A percentile compares a stretch with the other conserved stretches of the same genome.
These are phyloP conservation scores for Eilema sororculum DNA, from an alignment of 2,888 invertebrate genomes.

Conservation along the genomic window DNA sequence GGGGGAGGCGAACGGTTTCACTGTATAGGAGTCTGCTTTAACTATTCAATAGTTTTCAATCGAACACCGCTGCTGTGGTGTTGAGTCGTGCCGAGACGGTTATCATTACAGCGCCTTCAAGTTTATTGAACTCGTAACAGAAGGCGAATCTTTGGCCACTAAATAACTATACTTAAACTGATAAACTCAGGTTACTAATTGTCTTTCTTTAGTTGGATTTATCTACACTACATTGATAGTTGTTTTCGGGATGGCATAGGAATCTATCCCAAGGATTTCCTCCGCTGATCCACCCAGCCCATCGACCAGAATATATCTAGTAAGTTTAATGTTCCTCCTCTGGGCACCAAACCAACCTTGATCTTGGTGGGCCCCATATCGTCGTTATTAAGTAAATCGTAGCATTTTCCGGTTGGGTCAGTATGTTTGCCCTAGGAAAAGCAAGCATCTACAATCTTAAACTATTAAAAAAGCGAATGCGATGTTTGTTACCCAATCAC, in stretches of 20 bases:
- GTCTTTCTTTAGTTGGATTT: too few relatives aligned
- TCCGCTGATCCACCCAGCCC: too few relatives aligned
- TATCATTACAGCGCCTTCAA: slow-evolving; percentile 11
- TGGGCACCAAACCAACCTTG: too few relatives aligned
- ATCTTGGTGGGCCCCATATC: too few relatives aligned
- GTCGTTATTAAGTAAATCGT: too few relatives aligned
- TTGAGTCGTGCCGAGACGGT: slow-evolving; percentile 13
- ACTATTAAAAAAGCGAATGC: background rate
- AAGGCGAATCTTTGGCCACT: background rate
- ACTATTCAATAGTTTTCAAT: slow-evolving; percentile 21
- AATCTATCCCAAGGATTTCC: background rate
- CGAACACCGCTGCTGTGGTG: slow-evolving; percentile 9
- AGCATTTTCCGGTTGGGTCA: background rate
- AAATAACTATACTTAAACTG: background rate
- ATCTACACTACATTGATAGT: background rate
- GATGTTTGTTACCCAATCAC: background rate
- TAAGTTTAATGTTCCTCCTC: too few relatives aligned
- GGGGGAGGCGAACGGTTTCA: background rate
- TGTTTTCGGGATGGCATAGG: background rate
- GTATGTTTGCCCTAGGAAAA: background rate
- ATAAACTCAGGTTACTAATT: background rate
- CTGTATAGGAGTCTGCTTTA: slow-evolving; percentile 7
- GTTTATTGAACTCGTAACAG: slow-evolving; percentile 11
- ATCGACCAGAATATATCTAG: too few relatives aligned
- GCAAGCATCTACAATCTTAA: background rate